Conservation (phyloP, 2,888 invertebrate species). For the Brachyptera risi region DNA sequence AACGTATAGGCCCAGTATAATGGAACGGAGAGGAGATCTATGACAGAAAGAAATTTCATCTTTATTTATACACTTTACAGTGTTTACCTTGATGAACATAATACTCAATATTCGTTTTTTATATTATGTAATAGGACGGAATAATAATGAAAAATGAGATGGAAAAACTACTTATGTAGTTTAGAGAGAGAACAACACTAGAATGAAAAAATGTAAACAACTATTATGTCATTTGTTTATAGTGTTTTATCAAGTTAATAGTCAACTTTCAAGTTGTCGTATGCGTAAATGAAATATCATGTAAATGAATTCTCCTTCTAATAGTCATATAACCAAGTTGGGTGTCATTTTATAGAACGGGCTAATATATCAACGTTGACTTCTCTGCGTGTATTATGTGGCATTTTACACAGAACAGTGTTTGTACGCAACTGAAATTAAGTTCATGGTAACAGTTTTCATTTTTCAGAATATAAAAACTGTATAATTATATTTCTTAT, state of each 20-base stretch:
- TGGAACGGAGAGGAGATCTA: not conserved
- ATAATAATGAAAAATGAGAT: too few relatives aligned
- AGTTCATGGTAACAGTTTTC: not conserved
- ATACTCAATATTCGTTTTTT: too few relatives aligned
- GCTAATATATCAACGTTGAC: slow-evolving; percentile 8
- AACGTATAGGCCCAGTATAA: not conserved
- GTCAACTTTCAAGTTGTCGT: too few relatives aligned
- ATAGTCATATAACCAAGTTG: not conserved
- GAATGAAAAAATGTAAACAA: too few relatives aligned
- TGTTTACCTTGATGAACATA: not conserved
- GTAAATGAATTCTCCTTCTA: slow-evolving; percentile 24
- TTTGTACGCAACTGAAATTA: not conserved
- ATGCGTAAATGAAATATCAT: slow-evolving; percentile 24
- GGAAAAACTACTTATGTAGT: too few relatives aligned
- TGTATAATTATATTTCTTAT: too few relatives aligned
- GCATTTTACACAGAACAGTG: not conserved
- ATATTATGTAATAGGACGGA: too few relatives aligned
- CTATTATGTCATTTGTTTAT: too few relatives aligned
- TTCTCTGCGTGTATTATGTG: too few relatives aligned
- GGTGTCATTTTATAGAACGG: slow-evolving; percentile 4
- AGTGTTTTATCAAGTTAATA: too few relatives aligned
- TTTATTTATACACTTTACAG: not conserved
- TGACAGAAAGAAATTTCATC: slow-evolving; percentile 2
- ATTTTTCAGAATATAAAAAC: not conserved
- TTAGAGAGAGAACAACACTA: too few relatives aligned